These are phyloP conservation scores for Siderastrea siderea DNA, from an alignment of 92 coral and sea anemone species.

Conservation along the genomic window DNA sequence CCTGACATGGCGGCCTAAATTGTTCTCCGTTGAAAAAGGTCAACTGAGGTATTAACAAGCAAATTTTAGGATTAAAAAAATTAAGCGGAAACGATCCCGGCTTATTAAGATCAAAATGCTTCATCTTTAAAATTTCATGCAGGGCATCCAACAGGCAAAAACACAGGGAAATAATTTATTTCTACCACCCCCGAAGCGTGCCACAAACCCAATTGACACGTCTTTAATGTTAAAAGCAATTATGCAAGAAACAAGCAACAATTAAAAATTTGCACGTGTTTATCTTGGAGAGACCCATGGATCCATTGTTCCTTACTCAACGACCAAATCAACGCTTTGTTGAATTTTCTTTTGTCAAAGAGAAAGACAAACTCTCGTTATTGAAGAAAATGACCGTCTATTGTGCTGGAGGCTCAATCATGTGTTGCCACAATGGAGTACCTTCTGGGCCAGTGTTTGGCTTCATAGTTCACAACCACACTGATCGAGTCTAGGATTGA, in stretches of 20 bases:
- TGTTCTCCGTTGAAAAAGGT: conserved; percentile 12
- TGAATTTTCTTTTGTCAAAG: conserved; percentile 70
- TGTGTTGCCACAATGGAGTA: conserved; percentile 31
- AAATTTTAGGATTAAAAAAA: conserved; percentile 25
- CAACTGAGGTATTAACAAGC: conserved; percentile 24
- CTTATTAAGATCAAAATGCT: not conserved
- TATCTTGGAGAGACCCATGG: conserved; percentile 33
- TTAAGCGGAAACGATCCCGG: too few species aligned
- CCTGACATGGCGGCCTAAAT: conserved; percentile 14
- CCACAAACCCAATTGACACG: conserved; percentile 35
- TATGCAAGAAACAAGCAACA: conserved; percentile 56
- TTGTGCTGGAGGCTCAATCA: conserved; percentile 30
- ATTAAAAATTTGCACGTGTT: conserved; percentile 77
- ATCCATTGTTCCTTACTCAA: conserved; percentile 73
- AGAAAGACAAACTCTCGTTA: conserved; percentile 44
- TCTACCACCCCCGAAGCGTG: conserved; percentile 32
- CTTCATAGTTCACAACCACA: not conserved
- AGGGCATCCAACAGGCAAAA: not conserved
- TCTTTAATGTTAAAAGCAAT: conserved; percentile 32
- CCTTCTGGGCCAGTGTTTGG: conserved; percentile 41
- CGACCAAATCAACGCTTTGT: conserved; percentile 72
- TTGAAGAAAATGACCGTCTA: conserved; percentile 48
- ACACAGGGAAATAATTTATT: conserved; percentile 10
- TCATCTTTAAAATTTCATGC: not conserved
- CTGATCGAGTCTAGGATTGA: not conserved